Evolutionary conservation across 2,113 vertebrate species (phyloP).

Genomic region (Dunckerocampus dactyliophorus): DNA sequence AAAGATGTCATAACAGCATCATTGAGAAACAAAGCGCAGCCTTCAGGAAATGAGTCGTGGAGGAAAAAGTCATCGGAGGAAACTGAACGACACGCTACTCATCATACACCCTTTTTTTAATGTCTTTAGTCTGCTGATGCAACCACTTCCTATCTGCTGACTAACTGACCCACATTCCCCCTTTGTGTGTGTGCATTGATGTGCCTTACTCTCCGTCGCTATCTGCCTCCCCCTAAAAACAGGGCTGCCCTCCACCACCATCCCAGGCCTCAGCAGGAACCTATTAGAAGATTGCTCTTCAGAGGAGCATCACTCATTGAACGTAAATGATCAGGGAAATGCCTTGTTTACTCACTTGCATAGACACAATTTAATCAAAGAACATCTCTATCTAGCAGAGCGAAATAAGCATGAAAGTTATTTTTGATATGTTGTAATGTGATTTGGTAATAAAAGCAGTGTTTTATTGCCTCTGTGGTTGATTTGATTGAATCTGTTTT

Average conservation of each 20-base stretch:
- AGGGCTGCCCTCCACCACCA: conserved; percentile 18
- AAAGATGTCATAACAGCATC: conserved; percentile 1
- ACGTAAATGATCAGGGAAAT: conserved; percentile 37
- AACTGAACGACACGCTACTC: conserved; percentile 44
- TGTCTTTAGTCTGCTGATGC: conserved; percentile 63
- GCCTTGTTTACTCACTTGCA: conserved; percentile 31
- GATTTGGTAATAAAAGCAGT: no score
- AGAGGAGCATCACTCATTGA: conserved; percentile 33
- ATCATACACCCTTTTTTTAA: conserved; percentile 37
- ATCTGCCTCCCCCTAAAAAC: conserved; percentile 13
- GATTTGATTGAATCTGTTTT: not conserved
- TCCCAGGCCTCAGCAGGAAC: conserved; percentile 43
- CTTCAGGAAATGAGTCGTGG: conserved; percentile 22
- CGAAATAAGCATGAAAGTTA: no score
- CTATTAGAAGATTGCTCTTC: conserved; percentile 42
- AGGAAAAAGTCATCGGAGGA: conserved; percentile 32
- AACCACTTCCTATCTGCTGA: conserved; percentile 66
- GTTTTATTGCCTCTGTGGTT: conserved; percentile 5
- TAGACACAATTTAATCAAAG: no score
- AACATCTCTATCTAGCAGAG: no score
- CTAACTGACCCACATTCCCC: conserved; percentile 69
- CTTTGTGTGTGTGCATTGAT: conserved; percentile 5
- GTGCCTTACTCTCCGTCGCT: conserved; percentile 16
- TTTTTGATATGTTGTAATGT: no score
- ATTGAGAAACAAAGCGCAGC: conserved; percentile 23